These are phyloP conservation scores for Orthosia gracilis DNA, from an alignment of 2,888 invertebrate species.

Conservation along the genomic window DNA sequence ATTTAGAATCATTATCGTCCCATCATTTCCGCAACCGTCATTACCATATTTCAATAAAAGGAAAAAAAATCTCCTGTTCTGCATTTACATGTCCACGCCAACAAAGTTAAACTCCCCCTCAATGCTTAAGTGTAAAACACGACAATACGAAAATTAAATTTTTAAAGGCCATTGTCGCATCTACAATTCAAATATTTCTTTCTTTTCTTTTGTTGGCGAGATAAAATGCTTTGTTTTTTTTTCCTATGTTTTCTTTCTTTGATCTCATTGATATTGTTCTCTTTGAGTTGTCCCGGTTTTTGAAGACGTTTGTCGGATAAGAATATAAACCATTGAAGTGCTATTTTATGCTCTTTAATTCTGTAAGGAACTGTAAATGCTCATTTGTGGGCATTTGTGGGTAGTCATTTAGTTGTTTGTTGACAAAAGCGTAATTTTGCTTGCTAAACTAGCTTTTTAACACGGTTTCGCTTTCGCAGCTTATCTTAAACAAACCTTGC, in stretches of 20 bases:
- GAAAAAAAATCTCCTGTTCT: constrained; percentile 32
- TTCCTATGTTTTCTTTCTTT: constrained; percentile 55
- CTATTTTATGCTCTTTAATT: constrained; percentile 23
- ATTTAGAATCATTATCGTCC: constrained; percentile 20
- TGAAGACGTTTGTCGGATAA: constrained; percentile 38
- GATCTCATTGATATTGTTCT: constrained; percentile 62
- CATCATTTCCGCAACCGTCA: constrained; percentile 27
- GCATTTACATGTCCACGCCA: constrained; percentile 51
- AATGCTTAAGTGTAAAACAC: constrained; percentile 50
- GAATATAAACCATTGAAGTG: constrained; percentile 28
- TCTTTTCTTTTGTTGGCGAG: constrained; percentile 59
- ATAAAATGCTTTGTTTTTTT: constrained; percentile 65
- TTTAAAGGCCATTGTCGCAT: constrained; percentile 66
- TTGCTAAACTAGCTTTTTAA: background rate
- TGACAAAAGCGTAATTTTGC: background rate
- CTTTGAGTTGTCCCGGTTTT: constrained; percentile 55
- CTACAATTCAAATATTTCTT: constrained; percentile 68
- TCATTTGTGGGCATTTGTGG: constrained; percentile 19
- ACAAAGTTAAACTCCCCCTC: constrained; percentile 42
- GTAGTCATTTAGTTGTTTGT: constrained; percentile 5
- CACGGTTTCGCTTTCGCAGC: too few species aligned
- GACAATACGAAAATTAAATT: constrained; percentile 64
- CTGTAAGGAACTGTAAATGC: constrained; percentile 16
- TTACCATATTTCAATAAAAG: constrained; percentile 47
- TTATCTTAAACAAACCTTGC: too few species aligned